Evolutionary conservation across 2,888 invertebrate species (phyloP).

Genomic region (Nephrotoma appendiculata): DNA sequence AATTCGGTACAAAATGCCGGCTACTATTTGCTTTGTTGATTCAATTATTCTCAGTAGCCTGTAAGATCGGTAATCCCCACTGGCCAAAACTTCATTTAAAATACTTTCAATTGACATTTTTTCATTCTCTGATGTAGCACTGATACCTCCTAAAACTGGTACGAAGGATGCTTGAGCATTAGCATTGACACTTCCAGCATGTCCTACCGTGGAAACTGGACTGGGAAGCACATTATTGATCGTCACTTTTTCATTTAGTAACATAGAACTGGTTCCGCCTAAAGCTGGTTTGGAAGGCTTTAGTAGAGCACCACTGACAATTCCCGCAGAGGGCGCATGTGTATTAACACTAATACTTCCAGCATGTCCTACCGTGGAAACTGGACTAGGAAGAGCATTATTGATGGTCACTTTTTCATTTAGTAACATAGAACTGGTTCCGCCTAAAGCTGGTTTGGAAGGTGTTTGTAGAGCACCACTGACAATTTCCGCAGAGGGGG

Average conservation of each 20-base stretch:
- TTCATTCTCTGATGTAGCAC: too few relatives aligned
- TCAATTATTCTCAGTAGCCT: slow-evolving; percentile 25
- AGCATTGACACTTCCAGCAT: too few relatives aligned
- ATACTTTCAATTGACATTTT: background rate
- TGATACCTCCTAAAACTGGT: too few relatives aligned
- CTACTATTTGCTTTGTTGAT: slow-evolving; percentile 36
- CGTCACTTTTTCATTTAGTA: too few relatives aligned
- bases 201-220: too few relatives aligned
- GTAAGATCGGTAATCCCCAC: background rate
- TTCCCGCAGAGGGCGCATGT: background rate
- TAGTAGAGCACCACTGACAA: background rate
- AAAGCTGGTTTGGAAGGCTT: background rate
- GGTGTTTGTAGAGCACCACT: background rate
- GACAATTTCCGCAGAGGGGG: too few relatives aligned
- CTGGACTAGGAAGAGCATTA: background rate
- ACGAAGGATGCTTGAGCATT: too few relatives aligned
- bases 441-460: background rate
- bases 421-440: background rate
- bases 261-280: too few relatives aligned
- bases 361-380: background rate
- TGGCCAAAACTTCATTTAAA: background rate
- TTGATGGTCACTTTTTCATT: background rate
- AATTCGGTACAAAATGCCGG: slow-evolving; percentile 41
- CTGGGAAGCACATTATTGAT: too few relatives aligned
- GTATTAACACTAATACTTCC: background rate